Base-by-base conservation (phyloP, 35 echinoderm and acorn worm genomes). In the Eucidaris tribuloides region DNA sequence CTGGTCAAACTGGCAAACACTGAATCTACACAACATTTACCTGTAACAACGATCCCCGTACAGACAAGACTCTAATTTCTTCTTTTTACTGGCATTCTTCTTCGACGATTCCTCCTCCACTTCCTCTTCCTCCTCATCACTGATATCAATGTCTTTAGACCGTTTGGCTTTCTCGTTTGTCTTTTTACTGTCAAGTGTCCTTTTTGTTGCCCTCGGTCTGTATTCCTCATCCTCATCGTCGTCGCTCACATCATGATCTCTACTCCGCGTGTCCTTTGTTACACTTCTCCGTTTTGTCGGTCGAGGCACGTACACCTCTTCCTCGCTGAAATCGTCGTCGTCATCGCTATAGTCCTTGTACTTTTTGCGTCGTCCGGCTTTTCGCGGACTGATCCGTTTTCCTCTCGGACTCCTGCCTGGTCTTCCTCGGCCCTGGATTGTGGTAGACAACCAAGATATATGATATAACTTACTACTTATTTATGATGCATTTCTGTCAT, bases 41-140 rank as follows among this genome's bases (percentile, higher is more conserved):
- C 94, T 83, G 68, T 92, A 97, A 59, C 94, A 97, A 45, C 84
- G 87, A 29, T 70, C 62, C 9, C 89, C 94, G 78, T 83, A 97
- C 11, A 54, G 38, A 70, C 94, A 97, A 22, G 82, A 68, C 44
- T 91, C 81, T 43, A 46, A 32, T 36, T 79, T 78, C 61, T 83
- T 92, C 23, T 18, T 49, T 19, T 37, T 74, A 46, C 62, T 83
- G 0, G 56, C 27, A 57, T 52, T 79, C 82, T 85, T 94, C 49
- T 79, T 81, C 22, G 45, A 30, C 1, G 46, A 4, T 45, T 7
- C 54, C 34, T 81, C 76, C 23, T 89, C 91, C 17, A 85, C 81
- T 18, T 90, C 86, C 5, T 77, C 81, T 4, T 68, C 45, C 19
- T 65, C 77, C 2, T 82, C 46, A 18, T 41, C 36, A 62, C 50